These are phyloP conservation scores for Drosophila eugracilis DNA, from an alignment of 1,140 invertebrate genomes.

Conservation along the genomic window DNA sequence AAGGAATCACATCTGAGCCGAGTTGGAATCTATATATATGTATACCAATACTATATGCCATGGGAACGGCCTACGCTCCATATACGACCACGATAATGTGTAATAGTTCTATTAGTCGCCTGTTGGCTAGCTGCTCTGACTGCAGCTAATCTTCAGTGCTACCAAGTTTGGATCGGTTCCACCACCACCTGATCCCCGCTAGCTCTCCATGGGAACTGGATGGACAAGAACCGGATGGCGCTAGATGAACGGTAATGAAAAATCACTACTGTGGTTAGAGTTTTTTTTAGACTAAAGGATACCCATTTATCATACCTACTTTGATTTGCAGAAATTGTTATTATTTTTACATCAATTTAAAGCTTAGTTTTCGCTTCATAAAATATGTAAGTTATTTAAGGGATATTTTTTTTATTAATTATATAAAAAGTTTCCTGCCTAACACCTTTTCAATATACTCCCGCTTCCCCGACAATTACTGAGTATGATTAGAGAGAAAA, in stretches of 20 bases:
- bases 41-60: constrained; percentile 23
- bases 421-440: too few relatives aligned
- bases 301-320: constrained; percentile 1
- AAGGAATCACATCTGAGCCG: constrained; percentile 41
- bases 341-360: too few relatives aligned
- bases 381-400: too few relatives aligned
- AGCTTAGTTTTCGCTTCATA: too few relatives aligned
- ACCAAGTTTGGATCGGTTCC: constrained; percentile 68
- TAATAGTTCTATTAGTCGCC: constrained; percentile 81
- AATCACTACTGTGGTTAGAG: neutral
- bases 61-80: constrained; percentile 70
- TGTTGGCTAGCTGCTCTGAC: constrained; percentile 71
- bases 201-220: constrained; percentile 63
- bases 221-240: constrained; percentile 68
- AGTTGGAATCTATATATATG: constrained; percentile 2
- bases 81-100: constrained; percentile 65
- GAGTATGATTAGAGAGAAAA: constrained; percentile 11
- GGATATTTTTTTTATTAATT: too few relatives aligned
- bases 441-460: neutral
- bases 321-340: too few relatives aligned
- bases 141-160: constrained; percentile 73
- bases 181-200: neutral
- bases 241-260: constrained; percentile 36
- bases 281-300: neutral
- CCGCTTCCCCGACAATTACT: too few relatives aligned